A percentile compares a stretch with the other conserved stretches of the same genome.
These are phyloP conservation scores for Meloidogyne chitwoodi DNA, from an alignment of 1,140 invertebrate genomes.

Conservation along the genomic window DNA sequence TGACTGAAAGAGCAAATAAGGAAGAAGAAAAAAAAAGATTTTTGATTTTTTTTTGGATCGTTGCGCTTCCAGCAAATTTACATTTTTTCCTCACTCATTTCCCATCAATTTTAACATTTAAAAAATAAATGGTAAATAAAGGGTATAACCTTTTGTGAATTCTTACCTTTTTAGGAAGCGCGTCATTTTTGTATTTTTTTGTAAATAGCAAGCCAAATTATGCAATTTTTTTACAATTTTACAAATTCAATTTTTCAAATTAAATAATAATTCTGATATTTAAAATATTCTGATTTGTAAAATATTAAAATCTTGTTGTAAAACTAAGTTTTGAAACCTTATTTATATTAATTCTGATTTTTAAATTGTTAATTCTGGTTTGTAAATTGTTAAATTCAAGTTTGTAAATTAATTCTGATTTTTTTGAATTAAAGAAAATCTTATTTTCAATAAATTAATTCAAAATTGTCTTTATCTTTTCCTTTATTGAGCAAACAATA, in stretches of 20 bases:
- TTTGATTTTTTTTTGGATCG: background rate
- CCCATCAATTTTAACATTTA: background rate
- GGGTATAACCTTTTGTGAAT: background rate
- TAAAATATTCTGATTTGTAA: too few species aligned
- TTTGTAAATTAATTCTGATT: too few species aligned
- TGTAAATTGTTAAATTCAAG: too few species aligned
- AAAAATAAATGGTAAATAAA: background rate
- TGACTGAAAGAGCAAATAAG: background rate
- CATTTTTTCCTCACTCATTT: background rate
- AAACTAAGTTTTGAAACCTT: background rate
- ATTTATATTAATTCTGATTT: too few species aligned
- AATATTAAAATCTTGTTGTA: too few species aligned
- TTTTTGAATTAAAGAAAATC: too few species aligned
- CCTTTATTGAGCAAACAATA: background rate
- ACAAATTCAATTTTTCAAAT: background rate
- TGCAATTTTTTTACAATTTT: background rate
- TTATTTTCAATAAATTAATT: background rate
- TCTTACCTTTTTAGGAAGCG: background rate
- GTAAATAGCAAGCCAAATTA: background rate
- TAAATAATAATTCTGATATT: background rate
- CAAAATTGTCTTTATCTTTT: background rate
- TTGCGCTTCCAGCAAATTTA: background rate
- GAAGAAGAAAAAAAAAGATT: background rate
- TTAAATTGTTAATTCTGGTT: too few species aligned
- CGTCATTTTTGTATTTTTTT: background rate